Conservation (phyloP, 2,888 invertebrate species). For the Panzeria rudis region DNA sequence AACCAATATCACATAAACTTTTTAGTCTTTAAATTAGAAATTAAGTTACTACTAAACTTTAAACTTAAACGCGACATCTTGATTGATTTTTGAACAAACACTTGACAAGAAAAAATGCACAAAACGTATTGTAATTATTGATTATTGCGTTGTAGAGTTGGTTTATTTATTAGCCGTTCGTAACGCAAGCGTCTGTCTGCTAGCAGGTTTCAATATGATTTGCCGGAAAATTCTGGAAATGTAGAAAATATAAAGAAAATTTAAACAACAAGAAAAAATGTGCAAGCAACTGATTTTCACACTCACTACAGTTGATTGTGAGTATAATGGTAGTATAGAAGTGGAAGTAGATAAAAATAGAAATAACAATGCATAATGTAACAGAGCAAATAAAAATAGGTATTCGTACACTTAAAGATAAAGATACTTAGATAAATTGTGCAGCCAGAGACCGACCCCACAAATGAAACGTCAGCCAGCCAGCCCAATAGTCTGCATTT, state of each 20-base stretch:
- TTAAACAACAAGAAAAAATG: conserved; percentile 32
- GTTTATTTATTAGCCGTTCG: conserved; percentile 38
- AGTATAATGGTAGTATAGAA: conserved; percentile 22
- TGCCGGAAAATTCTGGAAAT: conserved; percentile 76
- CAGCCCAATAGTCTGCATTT: neutral
- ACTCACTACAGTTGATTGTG: conserved; percentile 14
- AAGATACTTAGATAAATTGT: conserved; percentile 42
- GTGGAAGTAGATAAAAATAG: conserved; percentile 46
- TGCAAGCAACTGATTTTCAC: conserved; percentile 29
- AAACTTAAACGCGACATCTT: conserved; percentile 80
- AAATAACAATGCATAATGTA: conserved; percentile 56
- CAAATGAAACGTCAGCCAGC: neutral
- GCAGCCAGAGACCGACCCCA: conserved; percentile 10
- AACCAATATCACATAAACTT: conserved; percentile 78
- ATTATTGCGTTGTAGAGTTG: conserved; percentile 44
- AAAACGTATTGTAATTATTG: conserved; percentile 40
- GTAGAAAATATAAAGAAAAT: conserved; percentile 71
- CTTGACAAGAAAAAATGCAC: conserved; percentile 48
- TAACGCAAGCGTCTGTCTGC: conserved; percentile 67
- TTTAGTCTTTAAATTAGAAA: conserved; percentile 80
- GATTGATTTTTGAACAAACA: conserved; percentile 59
- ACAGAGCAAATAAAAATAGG: conserved; percentile 41
- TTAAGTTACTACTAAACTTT: conserved; percentile 74
- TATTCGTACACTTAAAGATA: conserved; percentile 42
- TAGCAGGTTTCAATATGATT: conserved; percentile 72